A percentile compares a stretch with the other conserved stretches of the same genome.
Evolutionary conservation across 2,797 vertebrate species (phyloP).

Genomic region (Myripristis jacobus): DNA sequence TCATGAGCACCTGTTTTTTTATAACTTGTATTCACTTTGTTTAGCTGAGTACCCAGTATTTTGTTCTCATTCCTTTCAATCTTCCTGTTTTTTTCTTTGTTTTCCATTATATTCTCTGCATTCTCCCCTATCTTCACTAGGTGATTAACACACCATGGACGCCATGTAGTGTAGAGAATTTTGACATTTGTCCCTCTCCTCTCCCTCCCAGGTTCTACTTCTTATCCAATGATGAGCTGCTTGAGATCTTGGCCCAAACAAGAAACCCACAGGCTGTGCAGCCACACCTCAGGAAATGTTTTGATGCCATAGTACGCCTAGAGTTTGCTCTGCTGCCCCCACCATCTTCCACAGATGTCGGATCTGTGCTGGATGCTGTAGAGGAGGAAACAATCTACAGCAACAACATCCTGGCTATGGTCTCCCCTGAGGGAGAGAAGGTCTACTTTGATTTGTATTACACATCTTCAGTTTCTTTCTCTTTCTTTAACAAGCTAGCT

Average conservation of each 20-base stretch:
- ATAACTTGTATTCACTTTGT: no score
- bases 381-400: slow-evolving; percentile 81
- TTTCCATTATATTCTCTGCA: not conserved
- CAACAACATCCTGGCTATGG: slow-evolving; percentile 89
- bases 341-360: slow-evolving; percentile 10
- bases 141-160: not conserved
- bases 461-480: slow-evolving; percentile 14
- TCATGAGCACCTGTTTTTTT: no score
- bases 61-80: not conserved
- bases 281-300: slow-evolving; percentile 90
- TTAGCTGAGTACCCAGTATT: not conserved
- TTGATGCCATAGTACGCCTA: slow-evolving; percentile 85
- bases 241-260: slow-evolving; percentile 90
- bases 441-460: slow-evolving; percentile 64
- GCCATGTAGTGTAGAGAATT: slow-evolving; percentile 2
- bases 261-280: slow-evolving; percentile 90
- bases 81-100: not conserved
- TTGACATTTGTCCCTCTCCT: slow-evolving; percentile 14
- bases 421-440: slow-evolving; percentile 90
- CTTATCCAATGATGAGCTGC: slow-evolving; percentile 90
- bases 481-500: no score
- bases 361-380: slow-evolving; percentile 35
- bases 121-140: no score
- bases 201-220: slow-evolving; percentile 87
- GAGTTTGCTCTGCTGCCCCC: slow-evolving; percentile 83